Conservation (phyloP, 2,797 vertebrate species). For the Micromesistius poutassou region DNA sequence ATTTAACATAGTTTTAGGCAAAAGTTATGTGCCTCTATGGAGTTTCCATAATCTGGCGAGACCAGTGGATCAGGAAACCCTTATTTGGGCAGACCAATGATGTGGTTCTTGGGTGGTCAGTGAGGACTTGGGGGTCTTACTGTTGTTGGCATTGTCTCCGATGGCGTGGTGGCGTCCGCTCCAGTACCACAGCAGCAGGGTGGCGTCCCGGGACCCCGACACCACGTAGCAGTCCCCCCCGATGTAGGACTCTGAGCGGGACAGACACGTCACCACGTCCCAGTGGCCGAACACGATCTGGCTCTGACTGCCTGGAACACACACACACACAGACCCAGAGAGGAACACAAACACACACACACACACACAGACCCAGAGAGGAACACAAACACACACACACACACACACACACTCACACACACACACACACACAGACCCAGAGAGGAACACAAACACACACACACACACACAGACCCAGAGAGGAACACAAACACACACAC, state of each 20-base stretch:
- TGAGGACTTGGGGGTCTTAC: conserved; percentile 71
- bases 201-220: conserved; percentile 92
- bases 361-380: background rate
- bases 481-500: background rate
- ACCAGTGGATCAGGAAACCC: background rate
- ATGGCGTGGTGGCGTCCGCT: conserved; percentile 96
- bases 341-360: background rate
- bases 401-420: background rate
- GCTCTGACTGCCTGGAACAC: conserved; percentile 84
- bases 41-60: background rate
- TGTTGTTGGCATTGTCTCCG: conserved; percentile 95
- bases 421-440: too few relatives aligned
- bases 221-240: conserved; percentile 98
- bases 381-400: background rate
- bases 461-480: background rate
- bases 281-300: conserved; percentile 98
- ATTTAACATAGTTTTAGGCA: too few relatives aligned
- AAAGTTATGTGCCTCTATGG: too few relatives aligned
- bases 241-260: conserved; percentile 94
- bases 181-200: conserved; percentile 95
- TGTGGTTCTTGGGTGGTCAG: background rate
- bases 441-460: background rate
- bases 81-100: background rate
- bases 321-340: background rate
- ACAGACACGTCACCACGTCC: conserved; percentile 96